Evolutionary conservation across 2,797 vertebrate genomes (phyloP).

Genomic region (Buphagus erythrorhynchus): DNA sequence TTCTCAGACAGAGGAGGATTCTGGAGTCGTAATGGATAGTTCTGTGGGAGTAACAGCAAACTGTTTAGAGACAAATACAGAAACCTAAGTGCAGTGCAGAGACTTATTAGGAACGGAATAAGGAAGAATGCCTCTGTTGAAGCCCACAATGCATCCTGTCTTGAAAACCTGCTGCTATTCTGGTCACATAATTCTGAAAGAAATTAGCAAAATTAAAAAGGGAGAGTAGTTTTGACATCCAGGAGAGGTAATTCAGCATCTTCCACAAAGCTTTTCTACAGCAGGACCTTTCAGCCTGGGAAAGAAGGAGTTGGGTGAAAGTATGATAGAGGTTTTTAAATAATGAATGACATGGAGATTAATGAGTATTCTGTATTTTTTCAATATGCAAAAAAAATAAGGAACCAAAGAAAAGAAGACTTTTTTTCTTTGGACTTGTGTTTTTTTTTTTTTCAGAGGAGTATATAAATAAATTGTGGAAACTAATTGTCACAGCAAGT

Average conservation of each 20-base stretch:
- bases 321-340: neutral
- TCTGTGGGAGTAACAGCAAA: neutral
- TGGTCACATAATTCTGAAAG: neutral
- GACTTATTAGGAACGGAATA: neutral
- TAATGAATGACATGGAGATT: neutral
- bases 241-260: neutral
- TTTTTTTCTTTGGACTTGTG: neutral
- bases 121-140: neutral
- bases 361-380: neutral
- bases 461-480: neutral
- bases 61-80: neutral
- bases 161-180: neutral
- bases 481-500: neutral
- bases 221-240: neutral
- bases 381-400: neutral
- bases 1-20: neutral
- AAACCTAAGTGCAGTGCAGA: neutral
- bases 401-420: neutral
- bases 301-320: neutral
- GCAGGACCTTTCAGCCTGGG: neutral
- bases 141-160: neutral
- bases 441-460: neutral
- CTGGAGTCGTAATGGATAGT: neutral
- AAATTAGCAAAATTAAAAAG: neutral
- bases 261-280: neutral